These are phyloP conservation scores for Sarcophaga bullata DNA, from an alignment of 1,140 invertebrate genomes.

Conservation along the genomic window DNA sequence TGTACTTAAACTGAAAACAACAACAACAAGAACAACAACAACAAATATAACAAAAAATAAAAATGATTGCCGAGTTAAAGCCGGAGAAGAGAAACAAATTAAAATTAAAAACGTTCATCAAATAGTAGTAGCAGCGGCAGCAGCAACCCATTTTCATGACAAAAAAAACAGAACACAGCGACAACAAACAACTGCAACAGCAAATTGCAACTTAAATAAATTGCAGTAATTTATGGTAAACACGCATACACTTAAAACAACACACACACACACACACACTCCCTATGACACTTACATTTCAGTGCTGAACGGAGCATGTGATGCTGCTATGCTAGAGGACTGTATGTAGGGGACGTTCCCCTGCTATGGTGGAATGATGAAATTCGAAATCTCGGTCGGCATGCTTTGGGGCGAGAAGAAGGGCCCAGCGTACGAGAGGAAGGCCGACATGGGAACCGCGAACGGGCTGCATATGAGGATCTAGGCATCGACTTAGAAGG, in stretches of 20 bases:
- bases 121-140: neutral
- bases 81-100: neutral
- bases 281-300: too few species aligned
- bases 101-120: slow-evolving; percentile 21
- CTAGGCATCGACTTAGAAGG: too few species aligned
- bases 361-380: too few species aligned
- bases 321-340: too few species aligned
- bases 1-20: neutral
- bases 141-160: neutral
- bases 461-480: too few species aligned
- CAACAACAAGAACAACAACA: slow-evolving; percentile 2
- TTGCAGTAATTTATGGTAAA: slow-evolving; percentile 36
- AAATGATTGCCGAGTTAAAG: neutral
- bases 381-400: too few species aligned
- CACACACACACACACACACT: neutral
- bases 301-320: too few species aligned
- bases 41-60: neutral
- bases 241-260: slow-evolving; percentile 13
- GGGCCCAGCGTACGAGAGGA: too few species aligned
- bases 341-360: too few species aligned
- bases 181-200: slow-evolving; percentile 32
- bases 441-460: too few species aligned
- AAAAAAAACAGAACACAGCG: neutral
- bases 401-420: too few species aligned
- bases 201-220: slow-evolving; percentile 24